A percentile compares a stretch with the other conserved stretches of the same genome.
These are phyloP conservation scores for Erebia aethiops DNA, from an alignment of 2,888 invertebrate species.

Conservation along the genomic window DNA sequence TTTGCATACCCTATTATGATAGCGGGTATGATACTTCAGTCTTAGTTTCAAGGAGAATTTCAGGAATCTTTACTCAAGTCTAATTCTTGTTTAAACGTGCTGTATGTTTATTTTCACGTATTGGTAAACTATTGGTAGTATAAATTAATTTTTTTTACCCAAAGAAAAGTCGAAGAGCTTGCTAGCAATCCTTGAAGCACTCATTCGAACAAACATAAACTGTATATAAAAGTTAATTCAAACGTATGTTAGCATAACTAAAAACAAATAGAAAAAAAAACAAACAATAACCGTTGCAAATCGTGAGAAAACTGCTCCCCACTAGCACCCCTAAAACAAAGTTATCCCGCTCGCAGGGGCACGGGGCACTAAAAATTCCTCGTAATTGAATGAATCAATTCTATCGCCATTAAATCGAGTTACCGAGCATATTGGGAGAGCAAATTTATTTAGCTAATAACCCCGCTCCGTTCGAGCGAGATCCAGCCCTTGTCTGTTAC, in stretches of 20 bases:
- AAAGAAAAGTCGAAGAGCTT: too few relatives aligned
- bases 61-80: too few relatives aligned
- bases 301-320: slow-evolving; percentile 77
- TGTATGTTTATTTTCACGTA: too few relatives aligned
- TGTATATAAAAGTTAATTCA: too few relatives aligned
- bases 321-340: slow-evolving; percentile 73
- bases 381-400: slow-evolving; percentile 83
- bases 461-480: slow-evolving; percentile 58
- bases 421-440: slow-evolving; percentile 82
- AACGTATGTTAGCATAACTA: not conserved
- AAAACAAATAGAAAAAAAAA: slow-evolving; percentile 24
- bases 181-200: too few relatives aligned
- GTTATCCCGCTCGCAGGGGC: slow-evolving; percentile 75
- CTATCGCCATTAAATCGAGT: slow-evolving; percentile 83
- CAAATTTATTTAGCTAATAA: slow-evolving; percentile 83
- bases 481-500: slow-evolving; percentile 60
- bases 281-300: slow-evolving; percentile 59
- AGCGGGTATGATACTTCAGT: too few relatives aligned
- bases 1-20: too few relatives aligned
- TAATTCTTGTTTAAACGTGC: too few relatives aligned
- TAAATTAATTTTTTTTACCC: too few relatives aligned
- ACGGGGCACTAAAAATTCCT: slow-evolving; percentile 82
- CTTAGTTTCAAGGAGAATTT: too few relatives aligned
- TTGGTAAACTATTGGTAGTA: too few relatives aligned
- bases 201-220: too few relatives aligned